These are phyloP conservation scores for Vicugna pacos DNA, from an alignment of 2,113 vertebrate genomes.

Conservation along the genomic window DNA sequence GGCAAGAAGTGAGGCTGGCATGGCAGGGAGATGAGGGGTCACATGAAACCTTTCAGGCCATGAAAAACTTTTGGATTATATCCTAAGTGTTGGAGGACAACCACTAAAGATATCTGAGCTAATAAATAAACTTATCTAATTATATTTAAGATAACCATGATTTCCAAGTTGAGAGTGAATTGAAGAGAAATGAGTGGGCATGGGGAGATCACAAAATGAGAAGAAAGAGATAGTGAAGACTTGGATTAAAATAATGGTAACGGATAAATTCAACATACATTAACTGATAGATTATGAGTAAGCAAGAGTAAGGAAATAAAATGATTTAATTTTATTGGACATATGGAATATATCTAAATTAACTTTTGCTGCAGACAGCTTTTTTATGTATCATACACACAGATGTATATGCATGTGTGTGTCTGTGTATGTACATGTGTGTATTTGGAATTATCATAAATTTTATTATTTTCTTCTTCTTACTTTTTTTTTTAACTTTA, in stretches of 20 bases:
- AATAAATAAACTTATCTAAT: background rate
- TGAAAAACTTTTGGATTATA: background rate
- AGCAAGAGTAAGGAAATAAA: constrained; percentile 33
- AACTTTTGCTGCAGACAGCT: background rate
- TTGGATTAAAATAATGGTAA: background rate
- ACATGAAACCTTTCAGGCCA: background rate
- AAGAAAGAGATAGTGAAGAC: background rate
- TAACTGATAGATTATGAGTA: background rate
- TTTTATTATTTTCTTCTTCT: background rate
- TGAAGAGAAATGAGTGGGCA: background rate
- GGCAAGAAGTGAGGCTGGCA: background rate
- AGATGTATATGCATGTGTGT: background rate
- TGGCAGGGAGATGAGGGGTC: background rate
- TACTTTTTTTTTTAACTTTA: background rate
- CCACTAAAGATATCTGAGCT: background rate
- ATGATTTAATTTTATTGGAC: background rate
- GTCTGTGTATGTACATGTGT: background rate
- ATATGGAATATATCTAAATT: background rate
- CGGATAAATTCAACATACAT: background rate
- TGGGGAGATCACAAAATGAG: background rate
- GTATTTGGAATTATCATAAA: background rate
- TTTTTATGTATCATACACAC: background rate
- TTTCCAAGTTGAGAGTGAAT: background rate
- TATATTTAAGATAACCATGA: background rate
- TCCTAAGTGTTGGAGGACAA: background rate